A percentile compares a stretch with the other conserved stretches of the same genome.
phyloP scores from a whole-genome alignment of 2,797 vertebrate genomes.

The Lophius americanus region DNA sequence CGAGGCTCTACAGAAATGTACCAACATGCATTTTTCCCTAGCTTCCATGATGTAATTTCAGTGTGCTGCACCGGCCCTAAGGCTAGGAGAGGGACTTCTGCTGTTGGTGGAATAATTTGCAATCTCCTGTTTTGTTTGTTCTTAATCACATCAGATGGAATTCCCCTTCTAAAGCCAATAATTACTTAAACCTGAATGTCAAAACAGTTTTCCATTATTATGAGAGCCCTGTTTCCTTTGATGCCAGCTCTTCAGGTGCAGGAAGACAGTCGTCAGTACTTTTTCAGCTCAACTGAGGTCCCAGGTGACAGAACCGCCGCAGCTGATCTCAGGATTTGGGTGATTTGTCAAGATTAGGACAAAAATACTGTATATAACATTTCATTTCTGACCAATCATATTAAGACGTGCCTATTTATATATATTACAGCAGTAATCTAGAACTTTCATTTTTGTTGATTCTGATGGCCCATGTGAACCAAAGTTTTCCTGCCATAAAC shows the following conservation, averaged over 20 bases:
- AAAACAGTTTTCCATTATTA: constrained; percentile 79
- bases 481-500: not conserved
- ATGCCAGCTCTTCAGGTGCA: constrained; percentile 61
- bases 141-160: constrained; percentile 74
- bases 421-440: not conserved
- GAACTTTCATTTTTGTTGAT: not conserved
- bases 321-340: constrained; percentile 51
- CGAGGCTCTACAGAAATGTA: constrained; percentile 46
- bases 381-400: constrained; percentile 32
- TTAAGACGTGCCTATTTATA: constrained; percentile 33
- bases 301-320: constrained; percentile 57
- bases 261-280: constrained; percentile 47
- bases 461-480: not conserved
- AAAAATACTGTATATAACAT: constrained; percentile 21
- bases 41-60: constrained; percentile 72
- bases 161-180: constrained; percentile 83
- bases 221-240: constrained; percentile 62
- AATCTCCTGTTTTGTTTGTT: constrained; percentile 74
- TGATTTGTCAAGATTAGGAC: constrained; percentile 58
- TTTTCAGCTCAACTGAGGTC: constrained; percentile 59
- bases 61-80: constrained; percentile 41
- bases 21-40: constrained; percentile 73
- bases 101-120: constrained; percentile 66
- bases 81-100: constrained; percentile 55
- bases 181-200: constrained; percentile 80